phyloP scores from a whole-genome alignment of 2,113 vertebrate species.

The Ailuropoda melanoleuca region DNA sequence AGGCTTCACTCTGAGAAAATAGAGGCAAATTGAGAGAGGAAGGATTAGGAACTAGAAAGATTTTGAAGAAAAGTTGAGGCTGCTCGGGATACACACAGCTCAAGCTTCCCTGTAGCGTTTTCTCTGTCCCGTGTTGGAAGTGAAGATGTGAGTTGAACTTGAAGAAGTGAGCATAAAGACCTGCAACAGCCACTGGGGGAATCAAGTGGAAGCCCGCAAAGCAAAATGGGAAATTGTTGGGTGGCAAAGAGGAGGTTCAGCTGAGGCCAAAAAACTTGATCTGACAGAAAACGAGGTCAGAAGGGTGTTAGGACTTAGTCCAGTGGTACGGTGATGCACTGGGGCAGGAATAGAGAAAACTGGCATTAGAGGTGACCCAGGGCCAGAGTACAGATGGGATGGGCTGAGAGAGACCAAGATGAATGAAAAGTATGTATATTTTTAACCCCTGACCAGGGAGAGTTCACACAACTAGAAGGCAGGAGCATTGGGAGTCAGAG shows the following conservation, averaged over 20 bases:
- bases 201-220: background rate
- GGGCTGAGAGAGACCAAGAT: background rate
- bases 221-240: background rate
- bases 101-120: background rate
- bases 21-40: background rate
- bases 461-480: background rate
- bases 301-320: background rate
- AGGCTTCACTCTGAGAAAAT: background rate
- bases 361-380: background rate
- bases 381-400: background rate
- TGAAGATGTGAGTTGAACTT: background rate
- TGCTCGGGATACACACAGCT: background rate
- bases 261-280: background rate
- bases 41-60: background rate
- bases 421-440: background rate
- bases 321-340: background rate
- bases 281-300: background rate
- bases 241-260: accelerated
- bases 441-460: background rate
- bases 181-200: background rate
- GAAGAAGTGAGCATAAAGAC: background rate
- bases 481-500: background rate
- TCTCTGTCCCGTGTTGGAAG: background rate
- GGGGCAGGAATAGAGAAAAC: background rate
- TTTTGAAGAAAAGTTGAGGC: background rate